Evolutionary conservation across 37 sponge, comb jelly and placozoan species (phyloP), one percentile per base, ranked within the genome.

Genomic region (Halichondria panicea): DNA sequence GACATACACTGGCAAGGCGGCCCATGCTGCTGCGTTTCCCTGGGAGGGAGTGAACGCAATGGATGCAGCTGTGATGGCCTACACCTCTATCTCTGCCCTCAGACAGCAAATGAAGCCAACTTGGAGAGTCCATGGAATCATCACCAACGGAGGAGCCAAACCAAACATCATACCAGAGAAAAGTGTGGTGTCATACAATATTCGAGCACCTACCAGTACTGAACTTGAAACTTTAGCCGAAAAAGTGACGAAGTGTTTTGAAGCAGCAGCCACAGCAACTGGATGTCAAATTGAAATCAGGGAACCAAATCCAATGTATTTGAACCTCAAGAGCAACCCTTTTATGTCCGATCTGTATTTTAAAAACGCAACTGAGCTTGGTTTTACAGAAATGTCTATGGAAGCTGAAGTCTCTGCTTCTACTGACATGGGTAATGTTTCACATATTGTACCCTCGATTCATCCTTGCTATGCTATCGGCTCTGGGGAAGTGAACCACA

Each of bases 371-470:
- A 52, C 48, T 19, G 35, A 32, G 1, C 57, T 93, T 30, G 73
- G 56, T 25, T 94, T 93, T 25, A 94, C 95, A 30, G 95, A 68
- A 4, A 18, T 64, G 4, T 58, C 25, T 15, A 32, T 41, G 1
- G 43, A 43, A 8, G 66, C 32, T 15, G 72, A 68, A 1, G 28
- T n/a, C 30, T 31, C 74, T 37, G 93, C 63, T 0, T 95, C 96
- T 21, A 95, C 95, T 30, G 95, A 94, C 66, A 94, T 94, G 95
- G 93, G 95, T 11, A 90, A 94, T 68, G 88, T 94, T 19, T 94
- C 94, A 0, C 46, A 90, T 40, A 59, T 70, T 30, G 91, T 91
- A 19, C 95, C 95, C 44, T 81, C 86, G 18, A 92, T 94, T 37
- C 95, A 94, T 55, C 89, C 92, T 34, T 80, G 50, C 71, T 94